Base-by-base conservation (phyloP, 2,888 invertebrate genomes). In the Latrodectus hesperus region DNA sequence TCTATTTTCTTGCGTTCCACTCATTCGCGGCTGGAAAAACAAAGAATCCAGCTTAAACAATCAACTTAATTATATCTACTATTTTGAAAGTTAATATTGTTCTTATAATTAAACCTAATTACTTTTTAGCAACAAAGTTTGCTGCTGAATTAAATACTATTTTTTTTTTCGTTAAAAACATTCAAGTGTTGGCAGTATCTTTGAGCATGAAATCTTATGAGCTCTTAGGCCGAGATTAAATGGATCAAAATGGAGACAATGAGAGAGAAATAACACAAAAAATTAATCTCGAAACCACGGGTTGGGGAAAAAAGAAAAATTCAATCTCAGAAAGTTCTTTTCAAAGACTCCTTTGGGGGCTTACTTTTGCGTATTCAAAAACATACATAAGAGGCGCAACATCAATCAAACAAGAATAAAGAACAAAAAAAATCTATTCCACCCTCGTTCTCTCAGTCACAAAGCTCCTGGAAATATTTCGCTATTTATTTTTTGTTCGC, bases 331-430 rank as follows among this genome's bases (percentile, higher is more conserved):
- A 60, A 12, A 60, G n/a, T 11, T 60, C 60, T n/a, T 60, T 60
- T 60, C 14, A n/a, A 60, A 60, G 60, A 60, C 60, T 60, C 60
- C 60, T 60, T 9, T 60, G 60, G n/a, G 60, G 10, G n/a, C n/a
- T 60, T 8, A 60, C 14, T 60, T n/a, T 60, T 60, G 60, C 60
- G 60, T 60, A 60, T 60, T n/a, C 60, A 12, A 60, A 60, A 60
- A 10, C 12, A n/a, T 6, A 16, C 60, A n/a, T 60, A 60, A 60
- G n/a, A 60, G n/a, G 60, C 12, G 60, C n/a, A 60, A n/a, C 60
- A 60, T 60, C 60, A 60, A 60, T 60, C 60, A 60, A 60, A 60
- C 12, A n/a, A 60, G 60, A 16, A 60, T 60, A 60, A 60, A 60
- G 60, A 60, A 60, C 10, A 60, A 60, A 60, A 22, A 22, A n/a